Evolutionary conservation across 2,797 vertebrate species (phyloP).

Genomic region (Pseudomugil gertrudae): DNA sequence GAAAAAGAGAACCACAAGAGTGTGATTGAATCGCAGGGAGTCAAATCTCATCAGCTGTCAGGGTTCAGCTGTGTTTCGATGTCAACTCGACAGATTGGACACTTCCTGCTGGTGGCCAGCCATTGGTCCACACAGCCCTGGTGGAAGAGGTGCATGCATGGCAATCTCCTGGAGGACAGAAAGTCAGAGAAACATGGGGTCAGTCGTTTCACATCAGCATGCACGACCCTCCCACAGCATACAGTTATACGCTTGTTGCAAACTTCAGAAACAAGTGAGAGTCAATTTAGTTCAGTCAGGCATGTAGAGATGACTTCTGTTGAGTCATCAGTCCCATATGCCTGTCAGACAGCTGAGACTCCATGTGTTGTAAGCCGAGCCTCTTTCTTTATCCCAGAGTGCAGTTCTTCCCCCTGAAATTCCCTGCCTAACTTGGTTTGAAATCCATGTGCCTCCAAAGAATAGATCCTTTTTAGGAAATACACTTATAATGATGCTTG

Average conservation of each 20-base stretch:
- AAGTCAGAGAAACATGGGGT: conserved; percentile 28
- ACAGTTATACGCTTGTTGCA: conserved; percentile 13
- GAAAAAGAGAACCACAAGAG: conserved; percentile 55
- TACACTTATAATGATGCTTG: background rate
- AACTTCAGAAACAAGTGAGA: conserved; percentile 25
- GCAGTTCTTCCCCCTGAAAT: conserved; percentile 4
- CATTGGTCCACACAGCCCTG: conserved; percentile 79
- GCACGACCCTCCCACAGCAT: background rate
- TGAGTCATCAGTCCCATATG: conserved; percentile 46
- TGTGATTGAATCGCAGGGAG: conserved; percentile 48
- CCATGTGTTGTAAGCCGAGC: conserved; percentile 50
- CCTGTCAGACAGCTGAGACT: conserved; percentile 60
- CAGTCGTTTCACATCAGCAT: conserved; percentile 19
- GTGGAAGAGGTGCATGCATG: conserved; percentile 93
- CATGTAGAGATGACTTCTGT: conserved; percentile 46
- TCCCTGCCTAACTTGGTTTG: conserved; percentile 13
- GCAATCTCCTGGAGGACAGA: conserved; percentile 87
- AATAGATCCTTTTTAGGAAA: background rate
- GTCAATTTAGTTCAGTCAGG: conserved; percentile 45
- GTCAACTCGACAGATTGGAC: conserved; percentile 99
- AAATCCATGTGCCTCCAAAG: conserved; percentile 4
- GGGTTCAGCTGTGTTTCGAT: conserved; percentile 98
- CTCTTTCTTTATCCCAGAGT: conserved; percentile 17
- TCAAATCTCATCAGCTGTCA: conserved; percentile 90
- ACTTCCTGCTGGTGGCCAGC: conserved; percentile 97